These are phyloP conservation scores for Drosophila nebulosa DNA, from an alignment of 1,140 invertebrate species.

Conservation along the genomic window DNA sequence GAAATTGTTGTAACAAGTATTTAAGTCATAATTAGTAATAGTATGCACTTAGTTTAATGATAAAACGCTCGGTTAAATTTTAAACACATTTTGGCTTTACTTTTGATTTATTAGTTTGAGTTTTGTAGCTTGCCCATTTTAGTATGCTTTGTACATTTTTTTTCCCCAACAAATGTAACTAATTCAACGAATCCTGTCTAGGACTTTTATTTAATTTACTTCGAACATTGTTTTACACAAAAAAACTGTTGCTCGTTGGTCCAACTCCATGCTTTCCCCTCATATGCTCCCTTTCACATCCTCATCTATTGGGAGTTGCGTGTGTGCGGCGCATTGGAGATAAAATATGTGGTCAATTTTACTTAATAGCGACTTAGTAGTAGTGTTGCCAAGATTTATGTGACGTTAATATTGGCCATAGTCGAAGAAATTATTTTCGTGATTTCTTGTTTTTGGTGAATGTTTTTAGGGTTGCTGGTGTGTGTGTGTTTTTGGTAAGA, in stretches of 20 bases:
- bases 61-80: no score
- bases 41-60: no score
- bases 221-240: conserved; percentile 16
- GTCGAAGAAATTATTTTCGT: conserved; percentile 28
- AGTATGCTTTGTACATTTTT: neutral
- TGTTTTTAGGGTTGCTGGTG: conserved; percentile 61
- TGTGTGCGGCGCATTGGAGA: conserved; percentile 57
- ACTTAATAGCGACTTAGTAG: conserved; percentile 79
- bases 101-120: neutral
- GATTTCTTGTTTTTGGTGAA: conserved; percentile 3
- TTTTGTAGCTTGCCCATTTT: neutral
- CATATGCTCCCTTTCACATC: neutral
- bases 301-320: conserved; percentile 33
- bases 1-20: no score
- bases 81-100: no score
- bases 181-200: conserved; percentile 15
- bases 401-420: conserved; percentile 72
- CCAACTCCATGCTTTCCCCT: neutral
- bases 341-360: conserved; percentile 79
- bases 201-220: conserved; percentile 43
- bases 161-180: conserved; percentile 5
- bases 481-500: neutral
- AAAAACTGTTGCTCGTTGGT: neutral
- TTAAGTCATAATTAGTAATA: neutral
- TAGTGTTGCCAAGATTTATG: conserved; percentile 75